Evolutionary conservation across 2,797 vertebrate species (phyloP).

Genomic region (Sebastes oblongus): DNA sequence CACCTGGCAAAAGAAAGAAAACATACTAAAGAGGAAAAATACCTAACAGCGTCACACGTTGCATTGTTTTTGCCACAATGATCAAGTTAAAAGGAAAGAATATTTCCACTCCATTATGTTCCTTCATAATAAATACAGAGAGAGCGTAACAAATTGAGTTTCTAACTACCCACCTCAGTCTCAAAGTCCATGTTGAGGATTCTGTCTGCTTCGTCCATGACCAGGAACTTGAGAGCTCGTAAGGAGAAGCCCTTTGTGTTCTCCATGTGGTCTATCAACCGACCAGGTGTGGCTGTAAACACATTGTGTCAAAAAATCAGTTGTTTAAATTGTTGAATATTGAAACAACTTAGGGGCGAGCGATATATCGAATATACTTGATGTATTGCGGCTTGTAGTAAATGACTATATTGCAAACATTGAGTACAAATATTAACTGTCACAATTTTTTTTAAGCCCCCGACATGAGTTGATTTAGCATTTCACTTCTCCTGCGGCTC

Average conservation of each 20-base stretch:
- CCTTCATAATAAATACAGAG: not conserved
- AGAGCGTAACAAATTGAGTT: not conserved
- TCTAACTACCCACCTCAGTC: slow-evolving; percentile 85
- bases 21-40: not conserved
- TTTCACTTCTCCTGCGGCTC: no score
- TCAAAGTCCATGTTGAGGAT: slow-evolving; percentile 99
- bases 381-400: no score
- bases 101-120: not conserved
- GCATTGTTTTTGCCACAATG: not conserved
- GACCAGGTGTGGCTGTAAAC: slow-evolving; percentile 91
- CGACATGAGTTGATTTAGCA: no score
- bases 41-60: not conserved
- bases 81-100: not conserved
- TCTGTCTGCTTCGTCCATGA: slow-evolving; percentile 98
- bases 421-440: no score
- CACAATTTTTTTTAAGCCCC: no score
- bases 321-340: no score
- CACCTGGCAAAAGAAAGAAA: slow-evolving; percentile 82
- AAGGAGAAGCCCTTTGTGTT: slow-evolving; percentile 98
- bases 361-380: accelerated
- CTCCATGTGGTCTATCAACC: slow-evolving; percentile 95
- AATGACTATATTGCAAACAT: no score
- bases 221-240: slow-evolving; percentile 91
- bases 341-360: not conserved
- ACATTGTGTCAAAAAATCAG: not conserved